phyloP scores from a whole-genome alignment of 2,888 invertebrate genomes.

The Meghimatium bilineatum region DNA sequence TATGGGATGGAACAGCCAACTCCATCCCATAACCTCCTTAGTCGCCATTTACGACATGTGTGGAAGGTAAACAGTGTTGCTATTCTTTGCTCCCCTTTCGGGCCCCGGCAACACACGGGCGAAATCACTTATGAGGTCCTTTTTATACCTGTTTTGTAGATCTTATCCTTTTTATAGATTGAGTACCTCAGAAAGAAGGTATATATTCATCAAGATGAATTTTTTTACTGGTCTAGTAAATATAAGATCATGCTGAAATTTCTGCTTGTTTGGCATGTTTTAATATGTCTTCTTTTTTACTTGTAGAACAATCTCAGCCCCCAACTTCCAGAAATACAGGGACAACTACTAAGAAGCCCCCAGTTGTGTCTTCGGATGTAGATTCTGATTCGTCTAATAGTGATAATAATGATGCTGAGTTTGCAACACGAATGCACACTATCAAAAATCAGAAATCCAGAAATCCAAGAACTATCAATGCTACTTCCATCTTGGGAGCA shows the following conservation, averaged over 20 bases:
- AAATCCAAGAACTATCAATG: conserved; percentile 3
- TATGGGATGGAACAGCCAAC: no score
- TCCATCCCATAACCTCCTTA: no score
- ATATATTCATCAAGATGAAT: no score
- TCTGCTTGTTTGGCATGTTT: neutral
- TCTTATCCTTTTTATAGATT: no score
- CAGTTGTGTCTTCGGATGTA: neutral
- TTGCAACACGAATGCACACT: conserved; percentile 16
- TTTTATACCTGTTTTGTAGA: no score
- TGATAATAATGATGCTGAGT: conserved; percentile 43
- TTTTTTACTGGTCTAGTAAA: no score
- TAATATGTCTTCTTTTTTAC: neutral
- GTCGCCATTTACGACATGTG: no score
- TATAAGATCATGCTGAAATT: neutral
- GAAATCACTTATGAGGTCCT: no score
- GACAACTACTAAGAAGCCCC: neutral
- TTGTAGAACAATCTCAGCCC: conserved; percentile 11
- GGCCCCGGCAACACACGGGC: no score
- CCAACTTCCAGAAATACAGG: neutral
- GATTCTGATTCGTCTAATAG: conserved; percentile 43
- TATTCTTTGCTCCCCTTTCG: no score
- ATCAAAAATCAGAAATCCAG: neutral
- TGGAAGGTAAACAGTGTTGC: no score
- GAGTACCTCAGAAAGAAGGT: no score
- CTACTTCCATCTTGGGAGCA: neutral